Evolutionary conservation across 2,113 vertebrate genomes (phyloP), one percentile per base, ranked within the genome.

Genomic region (Austrofundulus limnaeus): DNA sequence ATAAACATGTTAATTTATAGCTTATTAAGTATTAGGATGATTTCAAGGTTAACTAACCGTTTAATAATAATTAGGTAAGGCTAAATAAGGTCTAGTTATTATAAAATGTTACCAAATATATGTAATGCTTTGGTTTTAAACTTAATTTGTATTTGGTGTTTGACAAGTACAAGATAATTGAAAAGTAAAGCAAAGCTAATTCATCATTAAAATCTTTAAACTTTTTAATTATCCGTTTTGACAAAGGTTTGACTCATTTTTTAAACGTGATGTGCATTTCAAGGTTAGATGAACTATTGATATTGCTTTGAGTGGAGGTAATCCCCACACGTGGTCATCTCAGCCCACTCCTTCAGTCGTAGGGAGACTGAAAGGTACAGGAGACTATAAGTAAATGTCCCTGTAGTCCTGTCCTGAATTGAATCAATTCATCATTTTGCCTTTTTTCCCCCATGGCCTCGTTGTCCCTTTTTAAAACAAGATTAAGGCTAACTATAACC

Each of bases 371-470:
- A 80, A 81, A 86, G 69, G 65, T 87, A 70, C 72, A 79, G 46
- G 66, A 73, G 74, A 71, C 75, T 87, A 73, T 86, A 84, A 81
- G 78, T 77, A 82, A 84, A 79, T 81, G 65, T 88, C 87, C 87
- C 87, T 64, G 13, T 58, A 85, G 86, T 85, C 82, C 73, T 86
- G 84, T 88, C 86, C 87, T 86, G 72, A 89, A 85, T 91, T 89
- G 59, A 85, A 82, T 83, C 69, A 83, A 91, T 90, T 88, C 28
- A 88, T 92, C 85, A 88, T 82, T 31, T 72, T 83, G 76, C 75
- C 72, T 67, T 64, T 81, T 84, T 81, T 73, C 56, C 88, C 78
- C 64, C 52, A 42, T 84, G 84, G 81, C 82, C 80, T 80, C 84
- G 72, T 84, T 87, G 87, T 81, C 79, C 84, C 69, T 81, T 46